These are phyloP conservation scores for Daphoenositta chrysoptera DNA, from an alignment of 2,113 vertebrate genomes.

Conservation along the genomic window DNA sequence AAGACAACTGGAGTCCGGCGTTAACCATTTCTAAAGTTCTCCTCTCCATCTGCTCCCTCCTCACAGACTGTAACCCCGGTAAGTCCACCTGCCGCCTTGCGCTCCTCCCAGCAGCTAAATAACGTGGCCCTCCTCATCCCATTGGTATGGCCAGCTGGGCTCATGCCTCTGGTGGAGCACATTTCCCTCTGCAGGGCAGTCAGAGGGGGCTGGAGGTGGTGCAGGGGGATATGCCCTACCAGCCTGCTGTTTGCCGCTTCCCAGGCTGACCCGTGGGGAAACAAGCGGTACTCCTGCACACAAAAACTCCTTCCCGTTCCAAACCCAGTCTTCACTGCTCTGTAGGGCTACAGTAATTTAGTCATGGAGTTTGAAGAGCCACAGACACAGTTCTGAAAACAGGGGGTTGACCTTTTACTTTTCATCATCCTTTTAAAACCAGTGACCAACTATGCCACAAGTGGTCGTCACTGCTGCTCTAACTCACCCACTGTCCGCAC, in stretches of 20 bases:
- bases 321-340: not conserved
- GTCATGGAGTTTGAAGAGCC: not conserved
- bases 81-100: conserved; percentile 16
- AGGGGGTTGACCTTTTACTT: not conserved
- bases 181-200: not conserved
- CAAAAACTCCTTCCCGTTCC: not conserved
- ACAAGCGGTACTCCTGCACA: fast-evolving
- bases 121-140: not conserved
- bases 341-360: not conserved
- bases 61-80: conserved; percentile 97
- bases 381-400: not conserved
- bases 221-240: not conserved
- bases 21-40: conserved; percentile 95
- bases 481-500: fast-evolving
- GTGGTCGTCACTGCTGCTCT: not conserved
- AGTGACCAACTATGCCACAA: not conserved
- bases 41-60: conserved; percentile 95
- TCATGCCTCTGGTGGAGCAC: not conserved
- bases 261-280: not conserved
- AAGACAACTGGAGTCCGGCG: conserved; percentile 95
- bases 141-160: fast-evolving
- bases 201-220: not conserved
- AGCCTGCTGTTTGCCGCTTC: not conserved
- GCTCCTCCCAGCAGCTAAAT: not conserved
- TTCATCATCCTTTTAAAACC: not conserved